Conservation (phyloP, 1,140 invertebrate genomes). For the Drosophila fuyamai region DNA sequence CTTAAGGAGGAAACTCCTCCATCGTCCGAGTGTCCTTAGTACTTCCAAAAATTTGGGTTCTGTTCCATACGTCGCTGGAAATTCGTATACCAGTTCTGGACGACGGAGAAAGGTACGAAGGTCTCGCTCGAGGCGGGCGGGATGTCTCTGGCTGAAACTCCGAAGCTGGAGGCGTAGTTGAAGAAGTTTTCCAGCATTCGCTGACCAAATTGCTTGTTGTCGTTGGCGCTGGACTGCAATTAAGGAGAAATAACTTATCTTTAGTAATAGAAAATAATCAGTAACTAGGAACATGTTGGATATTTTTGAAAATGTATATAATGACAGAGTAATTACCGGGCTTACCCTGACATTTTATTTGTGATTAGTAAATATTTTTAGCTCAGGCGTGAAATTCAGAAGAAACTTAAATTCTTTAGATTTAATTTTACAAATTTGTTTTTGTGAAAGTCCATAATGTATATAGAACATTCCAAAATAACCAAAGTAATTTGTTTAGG, state of each 20-base stretch:
- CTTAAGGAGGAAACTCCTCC: neutral
- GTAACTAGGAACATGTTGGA: too few relatives aligned
- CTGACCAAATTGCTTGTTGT: conserved; percentile 92
- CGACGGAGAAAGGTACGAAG: conserved; percentile 93
- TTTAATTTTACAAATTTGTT: too few relatives aligned
- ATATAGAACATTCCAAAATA: too few relatives aligned
- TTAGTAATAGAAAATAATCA: neutral
- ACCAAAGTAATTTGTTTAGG: too few relatives aligned
- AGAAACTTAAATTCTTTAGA: too few relatives aligned
- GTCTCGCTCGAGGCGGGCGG: conserved; percentile 91
- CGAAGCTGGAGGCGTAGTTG: conserved; percentile 96
- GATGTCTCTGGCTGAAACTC: conserved; percentile 92
- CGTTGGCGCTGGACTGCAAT: conserved; percentile 85
- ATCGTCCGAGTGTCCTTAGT: conserved; percentile 31
- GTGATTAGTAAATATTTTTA: too few relatives aligned
- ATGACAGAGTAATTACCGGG: too few relatives aligned
- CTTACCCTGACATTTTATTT: too few relatives aligned
- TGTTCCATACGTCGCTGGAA: conserved; percentile 94
- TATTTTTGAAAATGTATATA: too few relatives aligned
- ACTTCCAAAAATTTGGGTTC: conserved; percentile 98
- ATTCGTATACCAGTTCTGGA: conserved; percentile 97
- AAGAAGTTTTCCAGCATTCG: conserved; percentile 97
- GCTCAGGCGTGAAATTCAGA: too few relatives aligned
- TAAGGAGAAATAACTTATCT: neutral
- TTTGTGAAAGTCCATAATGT: too few relatives aligned